Base-by-base conservation (phyloP, 2,113 vertebrate genomes). In the Labeo catla region DNA sequence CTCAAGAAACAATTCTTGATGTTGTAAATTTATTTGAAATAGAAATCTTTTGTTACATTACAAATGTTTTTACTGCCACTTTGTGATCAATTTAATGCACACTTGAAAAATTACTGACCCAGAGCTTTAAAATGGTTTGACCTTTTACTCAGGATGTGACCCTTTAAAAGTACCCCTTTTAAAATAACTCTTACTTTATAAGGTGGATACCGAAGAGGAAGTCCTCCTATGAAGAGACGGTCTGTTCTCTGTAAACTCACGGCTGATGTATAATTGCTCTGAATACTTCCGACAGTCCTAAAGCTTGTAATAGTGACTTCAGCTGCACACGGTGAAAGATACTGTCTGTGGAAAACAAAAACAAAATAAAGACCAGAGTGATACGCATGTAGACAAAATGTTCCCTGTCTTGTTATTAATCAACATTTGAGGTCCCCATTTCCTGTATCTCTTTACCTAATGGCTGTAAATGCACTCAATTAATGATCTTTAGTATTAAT, bases 221-320 rank as follows among this genome's bases (percentile, higher is more conserved):
- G 90, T 36, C 96, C 95, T 2, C 95, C 96, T 54, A 94, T 54
- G 88, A 96, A 97, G 73, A 97, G 0, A 45, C 90, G 91, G 45
- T 93, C 94, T 1, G 93, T 94, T 90, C 90, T 88, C 87, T 90
- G 90, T 78, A 89, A 63, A 21, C 88, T 81, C 83, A 91, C 85
- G 89, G 88, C 91, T 52, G 93, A 86, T 91, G 88, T 85, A 43
- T 90, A 91, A 90, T 91, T 94, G 81, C 89, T 91, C 21, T 88
- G 50, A 28, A 43, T 11, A 1, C 89, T 95, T 89, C 78, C 88
- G 88, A 93, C 89, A 85, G 66, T 81, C 54, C 87, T 73, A 83
- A 90, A 88, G 23, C 91, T 92, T 84, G 90, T 86, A 70, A 97
- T 0, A 0, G 92, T 93, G 50, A 97, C 77, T 85, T 96, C 94